These are phyloP conservation scores for Forbesichthys agassizii DNA, from an alignment of 2,113 vertebrate genomes.

Conservation along the genomic window DNA sequence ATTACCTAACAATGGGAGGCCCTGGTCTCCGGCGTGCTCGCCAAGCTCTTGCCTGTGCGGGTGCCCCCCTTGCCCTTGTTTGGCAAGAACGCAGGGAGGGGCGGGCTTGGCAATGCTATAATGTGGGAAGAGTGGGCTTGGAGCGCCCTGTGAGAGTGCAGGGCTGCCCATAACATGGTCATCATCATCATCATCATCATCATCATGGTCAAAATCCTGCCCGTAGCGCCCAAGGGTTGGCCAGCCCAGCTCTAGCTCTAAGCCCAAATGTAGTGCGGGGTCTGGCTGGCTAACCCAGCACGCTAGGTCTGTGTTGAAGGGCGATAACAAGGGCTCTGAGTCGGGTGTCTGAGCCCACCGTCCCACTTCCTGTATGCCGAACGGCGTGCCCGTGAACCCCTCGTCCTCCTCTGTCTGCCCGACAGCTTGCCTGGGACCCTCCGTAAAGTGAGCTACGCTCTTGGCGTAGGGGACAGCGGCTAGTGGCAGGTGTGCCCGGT, in stretches of 20 bases:
- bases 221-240: constrained; percentile 50
- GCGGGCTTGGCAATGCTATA: constrained; percentile 75
- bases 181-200: constrained; percentile 61
- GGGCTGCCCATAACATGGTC: constrained; percentile 72
- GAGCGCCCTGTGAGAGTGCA: constrained; percentile 62
- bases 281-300: constrained; percentile 57
- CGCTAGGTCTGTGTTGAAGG: constrained; percentile 55
- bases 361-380: constrained; percentile 31
- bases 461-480: constrained; percentile 42
- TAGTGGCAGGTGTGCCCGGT: constrained; percentile 49
- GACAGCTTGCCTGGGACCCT: constrained; percentile 35
- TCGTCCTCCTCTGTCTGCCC: constrained; percentile 40
- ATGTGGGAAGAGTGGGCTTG: constrained; percentile 77
- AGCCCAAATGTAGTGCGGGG: constrained; percentile 51
- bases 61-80: constrained; percentile 70
- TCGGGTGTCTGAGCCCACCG: constrained; percentile 39
- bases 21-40: constrained; percentile 77
- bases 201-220: constrained; percentile 68
- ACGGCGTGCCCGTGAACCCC: constrained; percentile 30
- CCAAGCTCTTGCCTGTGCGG: constrained; percentile 78
- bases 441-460: constrained; percentile 38
- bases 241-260: constrained; percentile 62
- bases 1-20: constrained; percentile 82
- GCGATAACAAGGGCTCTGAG: constrained; percentile 46
- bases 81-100: constrained; percentile 66